phyloP scores from a whole-genome alignment of 2,888 invertebrate species.

The Helleia helle region DNA sequence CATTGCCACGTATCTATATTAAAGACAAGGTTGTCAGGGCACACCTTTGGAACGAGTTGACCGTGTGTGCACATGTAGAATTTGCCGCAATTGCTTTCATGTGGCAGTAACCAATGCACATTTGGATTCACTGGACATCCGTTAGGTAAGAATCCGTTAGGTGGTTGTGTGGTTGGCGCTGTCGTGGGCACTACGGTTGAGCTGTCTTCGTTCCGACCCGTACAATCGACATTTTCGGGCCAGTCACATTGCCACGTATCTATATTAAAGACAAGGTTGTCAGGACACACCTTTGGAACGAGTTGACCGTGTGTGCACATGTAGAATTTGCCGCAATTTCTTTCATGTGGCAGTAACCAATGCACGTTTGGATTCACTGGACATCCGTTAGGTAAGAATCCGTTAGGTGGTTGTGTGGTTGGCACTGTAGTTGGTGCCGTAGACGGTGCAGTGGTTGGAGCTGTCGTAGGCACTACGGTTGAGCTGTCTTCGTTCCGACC shows the following conservation, averaged over 20 bases:
- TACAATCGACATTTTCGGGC: neutral
- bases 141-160: conserved; percentile 32
- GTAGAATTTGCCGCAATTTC: no score
- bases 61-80: conserved; percentile 59
- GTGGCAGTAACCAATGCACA: conserved; percentile 47
- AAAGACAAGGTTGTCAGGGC: no score
- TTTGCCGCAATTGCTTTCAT: conserved; percentile 36
- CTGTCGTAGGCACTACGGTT: neutral
- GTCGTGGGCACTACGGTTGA: neutral
- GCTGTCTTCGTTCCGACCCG: no score
- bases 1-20: neutral
- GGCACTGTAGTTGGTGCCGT: conserved; percentile 1
- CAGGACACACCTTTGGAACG: no score
- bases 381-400: no score
- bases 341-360: no score
- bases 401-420: no score
- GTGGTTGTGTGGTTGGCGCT: conserved; percentile 12
- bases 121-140: conserved; percentile 48
- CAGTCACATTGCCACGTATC: neutral
- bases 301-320: no score
- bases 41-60: conserved; percentile 28
- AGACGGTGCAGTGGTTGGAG: neutral
- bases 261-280: no score
- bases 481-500: conserved; percentile 25
- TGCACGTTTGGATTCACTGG: no score